Conservation (phyloP, 2,113 vertebrate genomes). For the Sinocyclocheilus anophthalmus region DNA sequence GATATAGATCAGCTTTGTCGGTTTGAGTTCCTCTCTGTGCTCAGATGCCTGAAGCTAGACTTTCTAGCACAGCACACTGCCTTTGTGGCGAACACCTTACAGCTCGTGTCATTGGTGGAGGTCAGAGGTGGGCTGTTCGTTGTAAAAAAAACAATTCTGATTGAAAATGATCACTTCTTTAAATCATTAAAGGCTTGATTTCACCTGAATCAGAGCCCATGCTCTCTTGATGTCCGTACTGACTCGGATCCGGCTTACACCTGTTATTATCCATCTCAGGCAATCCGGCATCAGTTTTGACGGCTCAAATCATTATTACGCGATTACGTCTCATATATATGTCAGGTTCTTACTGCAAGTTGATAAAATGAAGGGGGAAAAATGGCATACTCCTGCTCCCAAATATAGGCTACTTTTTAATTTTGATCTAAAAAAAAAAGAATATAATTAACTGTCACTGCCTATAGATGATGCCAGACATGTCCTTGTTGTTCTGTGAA, state of each 20-base stretch:
- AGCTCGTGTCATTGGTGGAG: constrained; percentile 44
- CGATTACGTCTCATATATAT: background rate
- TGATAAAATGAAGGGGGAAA: background rate
- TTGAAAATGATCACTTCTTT: background rate
- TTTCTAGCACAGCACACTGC: constrained; percentile 1
- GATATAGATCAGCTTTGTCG: background rate
- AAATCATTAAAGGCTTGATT: background rate
- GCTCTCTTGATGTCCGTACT: background rate
- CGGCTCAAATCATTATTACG: background rate
- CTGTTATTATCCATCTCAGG: background rate
- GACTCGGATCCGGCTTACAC: background rate
- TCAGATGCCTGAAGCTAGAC: constrained; percentile 6
- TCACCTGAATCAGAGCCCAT: background rate
- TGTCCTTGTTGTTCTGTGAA: background rate
- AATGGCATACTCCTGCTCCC: background rate
- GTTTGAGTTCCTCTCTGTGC: constrained; percentile 7
- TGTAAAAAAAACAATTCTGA: background rate
- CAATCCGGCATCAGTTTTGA: background rate
- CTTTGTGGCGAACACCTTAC: background rate
- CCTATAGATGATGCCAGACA: background rate
- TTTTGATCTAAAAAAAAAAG: background rate
- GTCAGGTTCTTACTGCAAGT: background rate
- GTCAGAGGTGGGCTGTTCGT: background rate
- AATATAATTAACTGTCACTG: background rate
- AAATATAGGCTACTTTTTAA: background rate